Evolutionary conservation across 2,888 invertebrate species (phyloP).

Genomic region (Aporophyla nigra): DNA sequence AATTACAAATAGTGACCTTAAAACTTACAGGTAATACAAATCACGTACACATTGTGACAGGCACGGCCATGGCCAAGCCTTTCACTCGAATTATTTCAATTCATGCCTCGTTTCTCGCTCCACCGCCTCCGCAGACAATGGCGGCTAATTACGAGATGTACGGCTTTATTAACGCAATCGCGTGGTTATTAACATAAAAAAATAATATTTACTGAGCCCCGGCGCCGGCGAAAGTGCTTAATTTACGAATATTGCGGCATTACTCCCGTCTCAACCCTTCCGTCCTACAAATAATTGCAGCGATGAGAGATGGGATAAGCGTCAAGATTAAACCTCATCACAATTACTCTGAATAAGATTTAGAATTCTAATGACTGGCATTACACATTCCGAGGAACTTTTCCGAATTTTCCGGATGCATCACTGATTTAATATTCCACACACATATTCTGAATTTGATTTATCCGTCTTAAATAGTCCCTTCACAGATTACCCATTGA

Average conservation of each 20-base stretch:
- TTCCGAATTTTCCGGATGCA: slow-evolving; percentile 50
- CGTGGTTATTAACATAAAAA: slow-evolving; percentile 90
- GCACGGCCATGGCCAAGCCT: slow-evolving; percentile 71
- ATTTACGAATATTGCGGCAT: slow-evolving; percentile 90
- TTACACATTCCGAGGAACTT: slow-evolving; percentile 69
- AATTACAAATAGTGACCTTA: slow-evolving; percentile 16
- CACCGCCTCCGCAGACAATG: slow-evolving; percentile 85
- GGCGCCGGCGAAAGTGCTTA: slow-evolving; percentile 83
- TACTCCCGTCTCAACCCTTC: slow-evolving; percentile 87
- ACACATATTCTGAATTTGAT: slow-evolving; percentile 74
- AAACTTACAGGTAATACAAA: slow-evolving; percentile 30
- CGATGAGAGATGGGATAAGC: slow-evolving; percentile 87
- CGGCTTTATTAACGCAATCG: slow-evolving; percentile 91
- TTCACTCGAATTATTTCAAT: slow-evolving; percentile 81
- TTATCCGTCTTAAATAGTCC: slow-evolving; percentile 75
- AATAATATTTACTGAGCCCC: slow-evolving; percentile 89
- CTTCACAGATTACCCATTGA: slow-evolving; percentile 86
- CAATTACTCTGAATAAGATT: slow-evolving; percentile 82
- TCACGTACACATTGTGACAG: slow-evolving; percentile 67
- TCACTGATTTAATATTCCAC: slow-evolving; percentile 72
- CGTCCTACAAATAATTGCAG: slow-evolving; percentile 89
- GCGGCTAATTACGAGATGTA: slow-evolving; percentile 89
- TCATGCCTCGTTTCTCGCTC: slow-evolving; percentile 79
- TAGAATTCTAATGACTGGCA: slow-evolving; percentile 82
- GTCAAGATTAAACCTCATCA: slow-evolving; percentile 88